phyloP scores from a whole-genome alignment of 2,797 vertebrate species.

The Brotula barbata region DNA sequence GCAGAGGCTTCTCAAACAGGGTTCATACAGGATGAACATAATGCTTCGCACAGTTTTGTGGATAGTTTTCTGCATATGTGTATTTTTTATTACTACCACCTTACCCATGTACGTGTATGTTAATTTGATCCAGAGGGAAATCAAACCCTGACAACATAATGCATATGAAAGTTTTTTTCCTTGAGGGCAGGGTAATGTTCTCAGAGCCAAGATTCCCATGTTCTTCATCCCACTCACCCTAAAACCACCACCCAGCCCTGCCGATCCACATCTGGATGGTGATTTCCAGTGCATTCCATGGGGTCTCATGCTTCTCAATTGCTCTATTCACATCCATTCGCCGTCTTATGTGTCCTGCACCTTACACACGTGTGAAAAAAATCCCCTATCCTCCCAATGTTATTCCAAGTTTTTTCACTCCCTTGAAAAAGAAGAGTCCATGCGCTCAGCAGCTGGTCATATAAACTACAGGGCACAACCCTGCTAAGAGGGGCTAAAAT shows the following conservation, averaged over 20 bases:
- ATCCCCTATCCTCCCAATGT: constrained; percentile 45
- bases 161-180: too few relatives aligned
- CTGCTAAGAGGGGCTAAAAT: constrained; percentile 22
- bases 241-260: constrained; percentile 61
- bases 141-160: too few relatives aligned
- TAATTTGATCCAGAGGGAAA: too few relatives aligned
- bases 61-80: too few relatives aligned
- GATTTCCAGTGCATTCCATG: constrained; percentile 63
- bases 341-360: constrained; percentile 54
- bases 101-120: too few relatives aligned
- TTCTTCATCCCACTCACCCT: constrained; percentile 61
- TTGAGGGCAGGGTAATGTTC: background rate
- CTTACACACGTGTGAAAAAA: constrained; percentile 65
- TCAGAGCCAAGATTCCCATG: constrained; percentile 34
- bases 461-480: constrained; percentile 41
- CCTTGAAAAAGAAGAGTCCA: constrained; percentile 35
- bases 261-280: constrained; percentile 76
- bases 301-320: constrained; percentile 56
- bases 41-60: too few relatives aligned
- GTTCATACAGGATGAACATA: too few relatives aligned
- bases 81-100: too few relatives aligned
- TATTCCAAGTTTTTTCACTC: constrained; percentile 44
- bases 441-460: constrained; percentile 54
- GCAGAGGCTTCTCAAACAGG: too few relatives aligned
- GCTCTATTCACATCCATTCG: constrained; percentile 61